Conservation (phyloP, 2,113 vertebrate species). For the Daboia siamensis region DNA sequence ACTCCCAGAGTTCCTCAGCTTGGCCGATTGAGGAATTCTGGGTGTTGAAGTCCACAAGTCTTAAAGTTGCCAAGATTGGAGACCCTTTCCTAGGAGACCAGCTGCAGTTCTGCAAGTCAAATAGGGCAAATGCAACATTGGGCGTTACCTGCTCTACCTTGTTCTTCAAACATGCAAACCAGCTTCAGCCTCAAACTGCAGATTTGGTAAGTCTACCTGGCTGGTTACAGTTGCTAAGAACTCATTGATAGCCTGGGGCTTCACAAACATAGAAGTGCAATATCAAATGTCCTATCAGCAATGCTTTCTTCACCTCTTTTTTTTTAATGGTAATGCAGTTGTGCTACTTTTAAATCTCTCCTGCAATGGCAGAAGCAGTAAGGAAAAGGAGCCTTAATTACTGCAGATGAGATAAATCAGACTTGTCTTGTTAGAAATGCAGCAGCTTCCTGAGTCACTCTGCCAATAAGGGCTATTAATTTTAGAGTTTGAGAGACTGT, state of each 20-base stretch:
- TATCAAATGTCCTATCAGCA: slow-evolving; percentile 2
- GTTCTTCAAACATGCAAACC: neutral
- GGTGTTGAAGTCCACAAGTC: too few species aligned
- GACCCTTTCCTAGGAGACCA: neutral
- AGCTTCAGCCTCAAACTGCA: neutral
- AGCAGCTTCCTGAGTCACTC: slow-evolving; percentile 62
- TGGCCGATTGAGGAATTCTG: too few species aligned
- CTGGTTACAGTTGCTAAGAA: neutral
- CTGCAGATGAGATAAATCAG: slow-evolving; percentile 76
- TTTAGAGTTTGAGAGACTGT: slow-evolving; percentile 27
- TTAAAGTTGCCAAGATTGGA: too few species aligned
- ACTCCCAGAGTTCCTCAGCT: too few species aligned
- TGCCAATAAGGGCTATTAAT: slow-evolving; percentile 52
- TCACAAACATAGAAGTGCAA: fast-evolving
- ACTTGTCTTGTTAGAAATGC: slow-evolving; percentile 62
- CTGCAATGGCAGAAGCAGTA: slow-evolving; percentile 5
- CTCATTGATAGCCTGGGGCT: neutral
- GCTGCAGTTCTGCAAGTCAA: fast-evolving
- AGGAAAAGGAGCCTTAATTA: slow-evolving; percentile 65
- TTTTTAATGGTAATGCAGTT: slow-evolving; percentile 28
- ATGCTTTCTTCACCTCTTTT: neutral
- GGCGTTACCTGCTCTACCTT: neutral
- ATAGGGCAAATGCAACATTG: too few species aligned
- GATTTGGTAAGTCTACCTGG: neutral
- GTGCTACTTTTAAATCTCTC: slow-evolving; percentile 56